A percentile compares a stretch with the other conserved stretches of the same genome.
Conservation (phyloP, 2,888 invertebrate genomes). For the Tetranychus piercei region DNA sequence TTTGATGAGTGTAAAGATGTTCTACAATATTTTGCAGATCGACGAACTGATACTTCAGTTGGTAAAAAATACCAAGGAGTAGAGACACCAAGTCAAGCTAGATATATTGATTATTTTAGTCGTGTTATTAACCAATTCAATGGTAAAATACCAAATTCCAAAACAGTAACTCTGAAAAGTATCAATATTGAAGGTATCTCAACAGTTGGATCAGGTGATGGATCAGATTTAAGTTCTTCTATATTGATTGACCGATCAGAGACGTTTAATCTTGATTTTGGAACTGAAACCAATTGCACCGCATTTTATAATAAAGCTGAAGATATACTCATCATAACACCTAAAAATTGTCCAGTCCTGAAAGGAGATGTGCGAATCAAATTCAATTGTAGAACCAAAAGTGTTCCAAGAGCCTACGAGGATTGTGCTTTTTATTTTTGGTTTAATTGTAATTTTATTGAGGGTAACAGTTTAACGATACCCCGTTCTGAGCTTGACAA, state of each 20-base stretch:
- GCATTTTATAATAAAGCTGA: constrained; percentile 27
- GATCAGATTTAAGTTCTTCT: constrained; percentile 34
- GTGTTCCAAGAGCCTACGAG: constrained; percentile 36
- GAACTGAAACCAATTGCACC: constrained; percentile 23
- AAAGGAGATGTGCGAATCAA: constrained; percentile 34
- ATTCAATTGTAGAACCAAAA: constrained; percentile 32
- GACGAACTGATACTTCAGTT: constrained; percentile 36
- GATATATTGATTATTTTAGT: constrained; percentile 38
- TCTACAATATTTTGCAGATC: constrained; percentile 37
- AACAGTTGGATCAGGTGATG: constrained; percentile 36
- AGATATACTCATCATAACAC: constrained; percentile 28
- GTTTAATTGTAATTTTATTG: constrained; percentile 38
- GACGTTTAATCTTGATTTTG: constrained; percentile 33
- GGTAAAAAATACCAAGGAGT: constrained; percentile 38
- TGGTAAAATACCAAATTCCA: constrained; percentile 31
- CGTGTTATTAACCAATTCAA: constrained; percentile 32
- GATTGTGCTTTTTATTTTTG: constrained; percentile 39
- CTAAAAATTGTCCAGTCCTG: constrained; percentile 31
- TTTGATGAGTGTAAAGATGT: constrained; percentile 35
- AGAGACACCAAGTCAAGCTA: constrained; percentile 39
- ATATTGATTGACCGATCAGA: constrained; percentile 30
- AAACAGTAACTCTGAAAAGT: constrained; percentile 31
- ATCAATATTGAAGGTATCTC: constrained; percentile 32
- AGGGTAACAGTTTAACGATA: constrained; percentile 31
- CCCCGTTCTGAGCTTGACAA: constrained; percentile 36